These are phyloP conservation scores for Lamprologus callipterus DNA, from an alignment of 2,113 vertebrate genomes.

Conservation along the genomic window DNA sequence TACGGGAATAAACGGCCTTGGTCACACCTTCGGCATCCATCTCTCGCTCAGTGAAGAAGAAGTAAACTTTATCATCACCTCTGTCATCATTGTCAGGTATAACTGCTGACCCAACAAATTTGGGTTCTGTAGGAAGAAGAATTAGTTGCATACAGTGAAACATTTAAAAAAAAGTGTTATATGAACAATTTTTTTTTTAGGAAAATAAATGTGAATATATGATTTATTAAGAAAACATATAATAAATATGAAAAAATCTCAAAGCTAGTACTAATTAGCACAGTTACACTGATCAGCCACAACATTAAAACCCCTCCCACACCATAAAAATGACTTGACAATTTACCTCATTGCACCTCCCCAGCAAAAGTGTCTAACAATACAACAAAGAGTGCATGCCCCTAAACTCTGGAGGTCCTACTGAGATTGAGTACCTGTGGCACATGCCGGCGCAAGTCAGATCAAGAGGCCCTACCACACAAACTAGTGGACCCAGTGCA, in stretches of 20 bases:
- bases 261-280: not conserved
- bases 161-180: not conserved
- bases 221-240: not conserved
- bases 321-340: not conserved
- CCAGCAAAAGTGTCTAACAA: not conserved
- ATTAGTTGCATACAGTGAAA: not conserved
- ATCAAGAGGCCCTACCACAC: not conserved
- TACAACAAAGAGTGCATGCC: not conserved
- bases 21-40: constrained; percentile 73
- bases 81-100: constrained; percentile 93
- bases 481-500: not conserved
- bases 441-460: not conserved
- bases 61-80: constrained; percentile 93
- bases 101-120: constrained; percentile 85
- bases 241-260: not conserved
- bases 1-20: constrained; percentile 80
- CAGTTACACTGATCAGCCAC: not conserved
- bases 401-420: not conserved
- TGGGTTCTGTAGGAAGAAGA: constrained; percentile 77
- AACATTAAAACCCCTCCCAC: not conserved
- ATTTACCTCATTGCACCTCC: not conserved
- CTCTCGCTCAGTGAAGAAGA: constrained; percentile 94
- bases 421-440: not conserved
- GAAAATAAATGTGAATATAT: not conserved
- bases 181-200: not conserved